These are phyloP conservation scores for Lithophane semibrunnea DNA, from an alignment of 2,888 invertebrate species.

Conservation along the genomic window DNA sequence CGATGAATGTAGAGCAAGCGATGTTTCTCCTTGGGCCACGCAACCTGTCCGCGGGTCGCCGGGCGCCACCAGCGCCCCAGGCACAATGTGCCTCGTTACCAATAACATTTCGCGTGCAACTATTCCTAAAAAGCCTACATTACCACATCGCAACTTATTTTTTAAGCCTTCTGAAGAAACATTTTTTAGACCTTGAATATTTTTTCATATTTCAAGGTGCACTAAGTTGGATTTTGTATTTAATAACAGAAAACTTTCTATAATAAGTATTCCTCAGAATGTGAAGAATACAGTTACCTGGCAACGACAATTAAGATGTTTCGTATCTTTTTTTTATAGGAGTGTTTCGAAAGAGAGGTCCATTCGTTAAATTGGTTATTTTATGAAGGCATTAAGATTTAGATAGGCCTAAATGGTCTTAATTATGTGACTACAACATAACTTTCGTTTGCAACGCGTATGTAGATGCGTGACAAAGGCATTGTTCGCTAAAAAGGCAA, in stretches of 20 bases:
- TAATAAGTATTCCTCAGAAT: conserved; percentile 48
- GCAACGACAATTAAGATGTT: conserved; percentile 50
- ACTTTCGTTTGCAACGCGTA: conserved; percentile 79
- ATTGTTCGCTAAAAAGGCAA: conserved; percentile 81
- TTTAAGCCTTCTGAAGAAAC: conserved; percentile 48
- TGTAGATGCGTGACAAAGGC: conserved; percentile 74
- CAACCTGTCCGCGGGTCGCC: conserved; percentile 78
- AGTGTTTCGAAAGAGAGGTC: conserved; percentile 43
- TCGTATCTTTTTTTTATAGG: conserved; percentile 44
- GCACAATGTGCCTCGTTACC: conserved; percentile 72
- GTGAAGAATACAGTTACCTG: conserved; percentile 45
- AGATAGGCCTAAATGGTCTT: conserved; percentile 69
- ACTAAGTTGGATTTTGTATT: conserved; percentile 36
- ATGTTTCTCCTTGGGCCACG: conserved; percentile 84
- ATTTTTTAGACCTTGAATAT: conserved; percentile 48
- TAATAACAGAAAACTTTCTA: conserved; percentile 59
- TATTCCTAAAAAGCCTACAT: conserved; percentile 63
- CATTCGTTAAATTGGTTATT: conserved; percentile 54
- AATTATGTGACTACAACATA: conserved; percentile 70
- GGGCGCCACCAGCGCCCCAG: conserved; percentile 74
- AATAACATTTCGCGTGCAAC: conserved; percentile 56
- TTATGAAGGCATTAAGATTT: conserved; percentile 59
- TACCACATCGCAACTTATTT: conserved; percentile 53
- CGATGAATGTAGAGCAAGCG: conserved; percentile 86
- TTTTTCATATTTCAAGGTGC: conserved; percentile 58